Evolutionary conservation across 2,888 invertebrate genomes (phyloP), one percentile per base, ranked within the genome.

Genomic region (Pocota personata): DNA sequence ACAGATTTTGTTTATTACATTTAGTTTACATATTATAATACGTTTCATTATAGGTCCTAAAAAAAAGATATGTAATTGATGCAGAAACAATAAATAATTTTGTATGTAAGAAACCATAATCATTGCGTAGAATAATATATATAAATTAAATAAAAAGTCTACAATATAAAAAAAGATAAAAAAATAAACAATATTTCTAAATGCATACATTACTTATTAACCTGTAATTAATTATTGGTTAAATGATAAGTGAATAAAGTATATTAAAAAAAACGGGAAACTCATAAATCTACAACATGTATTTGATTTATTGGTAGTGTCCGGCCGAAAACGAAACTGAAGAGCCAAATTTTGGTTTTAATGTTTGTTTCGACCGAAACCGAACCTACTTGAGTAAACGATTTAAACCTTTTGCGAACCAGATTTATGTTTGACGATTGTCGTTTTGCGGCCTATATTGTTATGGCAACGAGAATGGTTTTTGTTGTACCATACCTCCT

Each of bases 101-200:
- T 86, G 86, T 86, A 86, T 86, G 86, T 86, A 86, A 86, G 86
- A 67, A 86, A 77, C 67, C 82, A 86, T 86, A 82, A 86, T 86
- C 82, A 86, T 82, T 86, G 64, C 76, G 72, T 80, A 86, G 82
- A 72, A 24, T 86, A 86, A 86, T 80, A 84, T 84, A 84, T 84
- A 86, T 86, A 69, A 86, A 77, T 72, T 67, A 77, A 82, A 72
- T 72, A 66, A 66, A 84, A 82, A 57, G 40, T 80, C 79, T 80
- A 75, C 66, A 84, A 62, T 24, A 78, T 64, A 78, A 83, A 64
- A 32, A 37, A 62, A 71, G 27, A 69, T 35, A 75, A 60, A 50
- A 71, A 78, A 46, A 55, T 57, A 82, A 77, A 82, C 71, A 71
- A 86, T n/a, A n/a, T 66, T 80, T 84, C 69, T 75, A 82, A 76